Evolutionary conservation across 2,797 vertebrate genomes (phyloP), one percentile per base, ranked within the genome.

Genomic region (Syngnathus rostellatus): DNA sequence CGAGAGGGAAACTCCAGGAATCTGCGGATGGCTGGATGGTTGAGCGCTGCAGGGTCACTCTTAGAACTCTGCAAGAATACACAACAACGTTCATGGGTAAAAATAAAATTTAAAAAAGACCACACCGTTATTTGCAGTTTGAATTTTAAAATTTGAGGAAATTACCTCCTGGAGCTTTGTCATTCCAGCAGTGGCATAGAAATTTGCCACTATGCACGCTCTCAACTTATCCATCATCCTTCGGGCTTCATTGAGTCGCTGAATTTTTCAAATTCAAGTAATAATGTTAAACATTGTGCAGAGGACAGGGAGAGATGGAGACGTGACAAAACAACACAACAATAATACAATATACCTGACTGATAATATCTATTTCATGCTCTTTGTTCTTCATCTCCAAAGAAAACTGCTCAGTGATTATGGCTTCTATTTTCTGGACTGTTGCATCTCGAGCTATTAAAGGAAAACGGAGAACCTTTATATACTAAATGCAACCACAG

Each of bases 201-300:
- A 99, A 88, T 97, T 99, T 21, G 97, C 97, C 75, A 99, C 97
- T 68, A 99, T 98, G 75, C 96, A 99, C 71, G 97, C 97, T 68
- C 97, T 92, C 38, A 99, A 88, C 82, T 98, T 99, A 87, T 99
- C 97, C 97, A 99, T 99, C 97, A 99, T 99, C 81, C 95, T 94
- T 76, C 97, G 93, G 46, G 97, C 97, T 85, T 99, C 97, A 76
- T 94, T 94, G 67, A 99, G 91, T 51, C 97, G 93, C 97, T 99
- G 81, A 50, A 4, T 19, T 50, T 9, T 8, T 31, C 3, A 31
- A 31, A 31, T 31, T 31, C 0, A 31, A 31, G 31, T 3, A 3
- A 31, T 31, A 3, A 31, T 31, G 3, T 31, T 31, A 31, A 31
- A 31, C 31, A 31, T 31, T 31, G 31, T 31, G 7, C 48, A 50